Base-by-base conservation (phyloP, 1,140 invertebrate genomes). In the Cyclargus thomasi region DNA sequence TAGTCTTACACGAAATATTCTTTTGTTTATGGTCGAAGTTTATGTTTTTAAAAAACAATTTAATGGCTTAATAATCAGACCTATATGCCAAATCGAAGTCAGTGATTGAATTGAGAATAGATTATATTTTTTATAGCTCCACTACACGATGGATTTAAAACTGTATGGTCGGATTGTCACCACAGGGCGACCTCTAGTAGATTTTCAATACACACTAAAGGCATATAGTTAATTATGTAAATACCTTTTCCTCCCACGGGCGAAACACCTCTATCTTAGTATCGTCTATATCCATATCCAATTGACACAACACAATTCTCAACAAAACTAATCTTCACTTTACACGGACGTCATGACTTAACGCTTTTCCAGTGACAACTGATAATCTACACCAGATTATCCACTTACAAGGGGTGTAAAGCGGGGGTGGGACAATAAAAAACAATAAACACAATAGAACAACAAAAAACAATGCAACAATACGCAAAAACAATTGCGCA, bases 381-480 rank as follows among this genome's bases (percentile, higher is more conserved):
- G 53, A 20, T 55, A 59, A 59, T 59, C 55, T 59, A 21, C 55
- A 5, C 55, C 4, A 59, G 55, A 59, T 59, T 59, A 59, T 59
- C 55, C 17, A 20, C 39, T 20, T 11, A 59, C 55, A 11, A 18
- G 53, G 14, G 53, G 53, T 55, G 17, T 59, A 18, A 11, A 11
- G 6, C 55, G 55, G 55, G 55, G 55, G 18, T 59, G 55, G 55
- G 21, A 18, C 14, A 47, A 59, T 11, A 59, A 59, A 59, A 59
- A 20, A 59, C 17, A 47, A 47, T 47, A 20, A 55, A n/a, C 18
- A 20, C 55, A 59, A 59, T 59, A 20, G 17, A 59, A 18, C 39
- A 47, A 59, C 17, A 59, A 59, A 59, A 59, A 59, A 59, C 17
- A 47, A 47, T 47, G 18, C 39, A 55, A 20, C 55, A 59, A 59